Conservation (phyloP, 2,113 vertebrate species). For the Anoura caudifer region DNA sequence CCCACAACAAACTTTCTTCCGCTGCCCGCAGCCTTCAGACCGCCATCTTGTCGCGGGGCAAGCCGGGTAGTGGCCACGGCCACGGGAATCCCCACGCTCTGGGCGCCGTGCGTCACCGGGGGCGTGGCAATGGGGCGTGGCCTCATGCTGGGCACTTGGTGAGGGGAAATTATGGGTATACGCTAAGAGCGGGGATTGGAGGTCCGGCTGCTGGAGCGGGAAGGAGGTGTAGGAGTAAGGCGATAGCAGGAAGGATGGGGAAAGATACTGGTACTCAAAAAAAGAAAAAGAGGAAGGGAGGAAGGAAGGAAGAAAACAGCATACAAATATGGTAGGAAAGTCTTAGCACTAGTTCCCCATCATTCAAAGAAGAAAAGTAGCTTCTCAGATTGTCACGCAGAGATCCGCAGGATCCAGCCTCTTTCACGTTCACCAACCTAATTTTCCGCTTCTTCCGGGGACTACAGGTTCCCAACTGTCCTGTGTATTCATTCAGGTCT, state of each 20-base stretch:
- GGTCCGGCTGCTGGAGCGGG: not conserved
- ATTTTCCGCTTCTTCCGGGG: not conserved
- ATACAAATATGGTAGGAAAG: not conserved
- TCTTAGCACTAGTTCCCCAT: not conserved
- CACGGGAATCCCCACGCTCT: conserved; percentile 75
- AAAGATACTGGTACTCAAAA: not conserved
- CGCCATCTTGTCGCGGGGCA: conserved; percentile 77
- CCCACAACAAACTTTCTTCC: conserved; percentile 75
- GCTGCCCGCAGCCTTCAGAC: conserved; percentile 48
- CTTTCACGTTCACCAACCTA: not conserved
- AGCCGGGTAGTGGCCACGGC: conserved; percentile 62
- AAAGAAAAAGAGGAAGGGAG: not conserved
- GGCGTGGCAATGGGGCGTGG: conserved; percentile 16
- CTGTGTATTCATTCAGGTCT: not conserved
- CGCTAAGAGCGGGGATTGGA: accelerated
- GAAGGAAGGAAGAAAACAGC: not conserved
- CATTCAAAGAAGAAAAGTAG: not conserved
- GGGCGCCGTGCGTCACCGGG: conserved; percentile 45
- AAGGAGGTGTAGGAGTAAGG: not conserved
- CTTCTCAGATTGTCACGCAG: not conserved
- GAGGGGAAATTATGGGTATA: accelerated
- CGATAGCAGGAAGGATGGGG: not conserved
- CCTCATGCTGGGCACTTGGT: accelerated
- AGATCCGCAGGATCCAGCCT: not conserved
- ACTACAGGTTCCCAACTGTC: not conserved